These are phyloP conservation scores for Lutjanus argentimaculatus DNA, from an alignment of 2,797 vertebrate genomes.

Conservation along the genomic window DNA sequence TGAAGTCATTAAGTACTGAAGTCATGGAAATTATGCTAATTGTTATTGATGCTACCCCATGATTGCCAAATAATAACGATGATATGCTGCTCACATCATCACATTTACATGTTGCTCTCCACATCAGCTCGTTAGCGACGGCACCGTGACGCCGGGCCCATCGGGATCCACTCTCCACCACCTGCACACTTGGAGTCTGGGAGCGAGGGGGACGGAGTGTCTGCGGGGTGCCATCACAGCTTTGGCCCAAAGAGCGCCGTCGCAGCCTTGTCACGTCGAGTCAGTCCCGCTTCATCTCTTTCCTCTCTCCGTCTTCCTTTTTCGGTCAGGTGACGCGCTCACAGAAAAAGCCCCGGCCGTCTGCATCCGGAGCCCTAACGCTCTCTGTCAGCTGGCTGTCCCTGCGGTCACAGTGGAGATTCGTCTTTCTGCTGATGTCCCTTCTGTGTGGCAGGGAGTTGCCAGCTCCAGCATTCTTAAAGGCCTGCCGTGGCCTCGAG, in stretches of 20 bases:
- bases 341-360: conserved; percentile 61
- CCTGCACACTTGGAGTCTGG: conserved; percentile 39
- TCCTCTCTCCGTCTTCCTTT: conserved; percentile 35
- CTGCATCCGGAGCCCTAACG: conserved; percentile 69
- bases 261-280: conserved; percentile 62
- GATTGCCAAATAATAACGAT: conserved; percentile 84
- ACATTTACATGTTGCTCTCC: conserved; percentile 77
- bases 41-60: conserved; percentile 81
- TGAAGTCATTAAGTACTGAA: conserved; percentile 75
- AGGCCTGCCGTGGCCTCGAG: conserved; percentile 69
- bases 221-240: conserved; percentile 41
- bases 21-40: conserved; percentile 80
- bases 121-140: conserved; percentile 66
- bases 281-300: conserved; percentile 57
- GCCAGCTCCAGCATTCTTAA: conserved; percentile 75
- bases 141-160: conserved; percentile 32
- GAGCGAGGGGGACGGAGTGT: conserved; percentile 11
- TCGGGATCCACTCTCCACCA: conserved; percentile 53
- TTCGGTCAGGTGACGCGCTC: conserved; percentile 61
- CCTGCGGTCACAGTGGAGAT: conserved; percentile 74
- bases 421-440: conserved; percentile 81
- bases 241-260: conserved; percentile 40
- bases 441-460: conserved; percentile 64
- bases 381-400: conserved; percentile 80
- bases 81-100: conserved; percentile 76